Evolutionary conservation across 2,797 vertebrate genomes (phyloP).

Genomic region (Sebastes jordani): DNA sequence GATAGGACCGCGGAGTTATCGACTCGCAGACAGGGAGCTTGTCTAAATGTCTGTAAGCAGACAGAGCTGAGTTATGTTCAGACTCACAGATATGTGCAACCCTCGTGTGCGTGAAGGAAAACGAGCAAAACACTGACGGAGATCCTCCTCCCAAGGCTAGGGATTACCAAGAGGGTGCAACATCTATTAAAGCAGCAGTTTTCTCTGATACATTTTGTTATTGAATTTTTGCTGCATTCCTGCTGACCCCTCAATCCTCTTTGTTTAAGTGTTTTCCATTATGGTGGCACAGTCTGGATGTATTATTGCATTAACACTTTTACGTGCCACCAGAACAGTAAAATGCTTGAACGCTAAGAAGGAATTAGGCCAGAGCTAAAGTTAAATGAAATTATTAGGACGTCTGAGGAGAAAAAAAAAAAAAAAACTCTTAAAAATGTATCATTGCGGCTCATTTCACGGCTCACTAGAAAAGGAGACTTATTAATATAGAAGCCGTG

Average conservation of each 20-base stretch:
- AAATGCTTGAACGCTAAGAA: constrained; percentile 53
- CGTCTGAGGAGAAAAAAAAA: constrained; percentile 11
- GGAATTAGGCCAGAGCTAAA: constrained; percentile 68
- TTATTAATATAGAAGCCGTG: constrained; percentile 64
- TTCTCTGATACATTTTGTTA: constrained; percentile 59
- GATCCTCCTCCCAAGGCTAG: background rate
- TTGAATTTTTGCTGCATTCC: constrained; percentile 64
- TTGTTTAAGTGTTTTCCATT: constrained; percentile 74
- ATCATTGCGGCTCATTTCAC: constrained; percentile 75
- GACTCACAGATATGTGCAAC: constrained; percentile 42
- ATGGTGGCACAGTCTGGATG: constrained; percentile 34
- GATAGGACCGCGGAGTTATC: constrained; percentile 73
- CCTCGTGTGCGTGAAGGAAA: constrained; percentile 19
- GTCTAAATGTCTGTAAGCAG: constrained; percentile 62
- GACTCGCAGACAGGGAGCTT: constrained; percentile 57
- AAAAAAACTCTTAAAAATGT: constrained; percentile 61
- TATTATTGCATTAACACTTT: constrained; percentile 67
- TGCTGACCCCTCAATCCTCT: constrained; percentile 63
- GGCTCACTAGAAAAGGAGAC: constrained; percentile 61
- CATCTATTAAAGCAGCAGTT: constrained; percentile 48
- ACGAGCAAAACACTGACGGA: constrained; percentile 29
- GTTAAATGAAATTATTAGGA: constrained; percentile 71
- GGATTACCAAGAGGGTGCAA: constrained; percentile 47
- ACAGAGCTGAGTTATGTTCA: constrained; percentile 69
- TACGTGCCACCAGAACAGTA: constrained; percentile 61